Conservation (phyloP, 2,888 invertebrate species). For the Epinotia bilunana region DNA sequence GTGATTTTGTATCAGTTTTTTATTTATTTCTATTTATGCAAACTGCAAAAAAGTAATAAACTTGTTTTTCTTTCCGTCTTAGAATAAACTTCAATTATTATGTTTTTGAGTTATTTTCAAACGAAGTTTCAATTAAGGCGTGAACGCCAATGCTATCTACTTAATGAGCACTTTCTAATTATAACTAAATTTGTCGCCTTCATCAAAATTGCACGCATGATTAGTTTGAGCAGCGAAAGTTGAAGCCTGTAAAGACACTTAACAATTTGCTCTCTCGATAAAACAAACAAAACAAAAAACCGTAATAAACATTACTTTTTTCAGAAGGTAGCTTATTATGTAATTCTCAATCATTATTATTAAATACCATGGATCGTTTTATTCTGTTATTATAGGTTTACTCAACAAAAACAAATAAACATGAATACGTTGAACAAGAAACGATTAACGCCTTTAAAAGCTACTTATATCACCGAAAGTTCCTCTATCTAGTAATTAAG, state of each 20-base stretch:
- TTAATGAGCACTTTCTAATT: conserved; percentile 25
- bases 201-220: conserved; percentile 10
- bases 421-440: no score
- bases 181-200: conserved; percentile 15
- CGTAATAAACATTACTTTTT: no score
- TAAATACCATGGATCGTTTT: no score
- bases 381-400: no score
- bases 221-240: conserved; percentile 18
- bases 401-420: no score
- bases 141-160: not conserved
- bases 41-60: not conserved
- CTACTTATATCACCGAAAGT: no score
- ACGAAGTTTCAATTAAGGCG: conserved; percentile 13
- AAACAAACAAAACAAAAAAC: not conserved
- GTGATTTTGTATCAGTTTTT: no score
- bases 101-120: not conserved
- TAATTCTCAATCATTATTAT: no score
- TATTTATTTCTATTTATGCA: not conserved
- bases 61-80: not conserved
- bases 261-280: not conserved
- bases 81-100: not conserved
- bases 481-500: no score
- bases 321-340: no score
- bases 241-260: not conserved
- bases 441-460: no score